A percentile compares a stretch with the other conserved stretches of the same genome.
phyloP scores from a whole-genome alignment of 2,113 vertebrate species.

The Saimiri boliviensis region DNA sequence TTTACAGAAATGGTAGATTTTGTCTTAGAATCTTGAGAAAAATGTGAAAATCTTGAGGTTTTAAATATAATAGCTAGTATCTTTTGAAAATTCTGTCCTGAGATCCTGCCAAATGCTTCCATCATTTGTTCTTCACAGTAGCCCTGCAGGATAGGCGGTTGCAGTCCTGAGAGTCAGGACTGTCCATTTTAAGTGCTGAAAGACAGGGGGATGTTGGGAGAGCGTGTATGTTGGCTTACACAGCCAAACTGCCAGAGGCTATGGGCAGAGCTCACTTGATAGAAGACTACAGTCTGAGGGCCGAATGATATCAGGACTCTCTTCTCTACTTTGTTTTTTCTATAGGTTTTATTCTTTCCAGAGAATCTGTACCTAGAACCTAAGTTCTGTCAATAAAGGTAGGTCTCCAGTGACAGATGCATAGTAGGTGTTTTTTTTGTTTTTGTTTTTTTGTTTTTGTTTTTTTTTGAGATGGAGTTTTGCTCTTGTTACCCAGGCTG shows the following conservation, averaged over 20 bases:
- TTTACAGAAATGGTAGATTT: conserved; percentile 14
- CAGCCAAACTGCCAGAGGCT: background rate
- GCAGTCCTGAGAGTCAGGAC: background rate
- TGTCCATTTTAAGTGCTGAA: background rate
- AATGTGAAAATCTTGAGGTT: conserved; percentile 36
- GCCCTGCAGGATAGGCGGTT: background rate
- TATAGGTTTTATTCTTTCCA: conserved; percentile 9
- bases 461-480: no score
- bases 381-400: background rate
- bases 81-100: conserved; percentile 20
- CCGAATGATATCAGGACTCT: background rate
- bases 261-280: background rate
- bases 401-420: background rate
- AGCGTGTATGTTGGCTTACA: background rate
- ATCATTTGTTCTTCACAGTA: background rate
- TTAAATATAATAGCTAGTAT: conserved; percentile 31
- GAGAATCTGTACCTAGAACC: background rate
- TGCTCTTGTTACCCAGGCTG: no score
- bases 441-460: no score
- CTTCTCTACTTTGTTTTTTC: background rate
- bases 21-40: conserved; percentile 38
- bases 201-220: background rate
- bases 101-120: conserved; percentile 10
- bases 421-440: background rate
- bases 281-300: background rate